These are phyloP conservation scores for Xerus rutilus DNA, from an alignment of 2,797 vertebrate species.

Conservation along the genomic window DNA sequence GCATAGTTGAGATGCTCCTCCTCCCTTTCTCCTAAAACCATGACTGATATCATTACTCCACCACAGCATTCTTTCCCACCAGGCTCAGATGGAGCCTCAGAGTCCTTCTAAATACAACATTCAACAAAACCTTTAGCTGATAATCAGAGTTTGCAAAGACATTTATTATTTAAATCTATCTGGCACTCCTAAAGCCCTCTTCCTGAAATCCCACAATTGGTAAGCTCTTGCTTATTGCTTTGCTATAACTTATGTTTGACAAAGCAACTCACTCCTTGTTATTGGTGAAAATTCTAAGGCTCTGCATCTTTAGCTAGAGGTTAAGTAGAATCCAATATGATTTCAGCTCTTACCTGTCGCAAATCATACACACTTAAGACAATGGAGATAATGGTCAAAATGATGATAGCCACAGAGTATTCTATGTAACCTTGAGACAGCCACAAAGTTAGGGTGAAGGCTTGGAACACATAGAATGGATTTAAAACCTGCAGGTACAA, in stretches of 20 bases:
- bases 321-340: neutral
- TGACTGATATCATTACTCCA: neutral
- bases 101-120: neutral
- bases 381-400: slow-evolving; percentile 84
- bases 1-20: neutral
- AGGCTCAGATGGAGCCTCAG: neutral
- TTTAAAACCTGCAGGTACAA: slow-evolving; percentile 85
- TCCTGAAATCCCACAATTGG: neutral
- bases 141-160: slow-evolving; percentile 21
- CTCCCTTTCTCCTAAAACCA: neutral
- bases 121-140: neutral
- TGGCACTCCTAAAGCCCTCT: neutral
- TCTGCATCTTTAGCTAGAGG: neutral
- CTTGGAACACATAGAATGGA: slow-evolving; percentile 88
- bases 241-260: neutral
- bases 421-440: slow-evolving; percentile 85
- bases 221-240: neutral
- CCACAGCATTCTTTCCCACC: neutral
- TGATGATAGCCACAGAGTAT: slow-evolving; percentile 86
- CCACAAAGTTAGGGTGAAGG: slow-evolving; percentile 87
- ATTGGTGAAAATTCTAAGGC: neutral
- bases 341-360: slow-evolving; percentile 83
- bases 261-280: slow-evolving; percentile 37
- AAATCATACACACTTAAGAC: slow-evolving; percentile 84
- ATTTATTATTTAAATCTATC: neutral